Percentiles rank a stretch among this genome's conserved stretches.
Evolutionary conservation across 2,888 invertebrate genomes (phyloP).

Genomic region (Gymnosoma rotundatum): DNA sequence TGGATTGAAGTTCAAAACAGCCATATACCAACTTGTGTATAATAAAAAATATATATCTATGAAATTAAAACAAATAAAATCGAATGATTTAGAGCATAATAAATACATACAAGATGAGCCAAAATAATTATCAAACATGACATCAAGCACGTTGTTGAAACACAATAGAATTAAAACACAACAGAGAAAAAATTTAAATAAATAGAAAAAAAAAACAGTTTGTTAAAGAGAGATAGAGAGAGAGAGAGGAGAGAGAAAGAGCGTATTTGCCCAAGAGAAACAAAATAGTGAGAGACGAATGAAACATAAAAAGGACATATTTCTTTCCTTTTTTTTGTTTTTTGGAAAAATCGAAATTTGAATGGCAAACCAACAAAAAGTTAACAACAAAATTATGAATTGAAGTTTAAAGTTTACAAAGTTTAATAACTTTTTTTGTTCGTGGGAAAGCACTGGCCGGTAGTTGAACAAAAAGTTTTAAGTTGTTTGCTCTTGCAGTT

Average conservation of each 20-base stretch:
- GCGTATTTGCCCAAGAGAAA: background rate
- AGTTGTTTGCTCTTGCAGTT: background rate
- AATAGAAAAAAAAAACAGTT: background rate
- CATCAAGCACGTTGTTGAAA: conserved; percentile 66
- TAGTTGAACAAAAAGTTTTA: conserved; percentile 37
- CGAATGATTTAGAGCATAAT: conserved; percentile 53
- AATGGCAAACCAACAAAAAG: conserved; percentile 60
- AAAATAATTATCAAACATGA: conserved; percentile 20
- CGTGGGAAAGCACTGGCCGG: conserved; percentile 7
- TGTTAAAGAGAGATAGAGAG: background rate
- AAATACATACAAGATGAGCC: conserved; percentile 20
- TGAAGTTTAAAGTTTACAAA: conserved; percentile 53
- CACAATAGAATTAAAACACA: conserved; percentile 59
- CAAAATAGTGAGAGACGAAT: conserved; percentile 19
- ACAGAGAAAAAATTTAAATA: conserved; percentile 51
- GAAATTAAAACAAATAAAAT: conserved; percentile 56
- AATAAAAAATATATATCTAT: conserved; percentile 32
- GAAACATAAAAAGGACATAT: conserved; percentile 39
- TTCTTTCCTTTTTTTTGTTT: conserved; percentile 24
- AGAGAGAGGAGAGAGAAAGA: background rate
- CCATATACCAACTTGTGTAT: conserved; percentile 13
- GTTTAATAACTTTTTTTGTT: conserved; percentile 31
- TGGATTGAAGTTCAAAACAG: conserved; percentile 40
- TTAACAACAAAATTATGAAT: conserved; percentile 38
- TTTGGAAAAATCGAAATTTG: conserved; percentile 45